Evolutionary conservation across 2,113 vertebrate genomes (phyloP), one percentile per base, ranked within the genome.

Genomic region (Ciconia maguari): DNA sequence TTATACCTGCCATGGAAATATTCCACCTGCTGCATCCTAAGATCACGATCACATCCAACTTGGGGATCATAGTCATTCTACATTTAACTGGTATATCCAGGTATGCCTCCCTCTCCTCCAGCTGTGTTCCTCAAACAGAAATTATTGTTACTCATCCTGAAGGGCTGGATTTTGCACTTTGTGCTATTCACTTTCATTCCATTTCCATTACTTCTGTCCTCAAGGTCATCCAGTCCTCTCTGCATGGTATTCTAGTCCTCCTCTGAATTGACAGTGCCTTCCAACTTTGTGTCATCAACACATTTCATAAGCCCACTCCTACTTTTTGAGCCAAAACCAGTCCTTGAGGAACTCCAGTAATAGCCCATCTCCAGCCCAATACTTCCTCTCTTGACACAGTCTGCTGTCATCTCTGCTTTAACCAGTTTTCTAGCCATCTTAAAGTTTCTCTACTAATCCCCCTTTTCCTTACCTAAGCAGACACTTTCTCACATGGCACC

Each of bases 201-300:
- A 91, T 95, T 96, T 97, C 87, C 69, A 93, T 94, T 96, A 96
- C 84, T 95, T 91, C 78, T 89, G 62, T 93, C 81, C 69, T 94
- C 52, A 79, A 34, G 83, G 74, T 91, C 84, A 83, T 93, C 74
- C 93, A 94, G 74, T 69, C 94, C 66, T 93, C 83, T 91, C 74
- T 91, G 84, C 74, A 36, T 72, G 75, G 84, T 95, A 90, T 95
- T 93, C 78, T 92, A 94, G 84, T 90, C 68, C 54, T 95, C 68
- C 72, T 83, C 70, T 94, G 94, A 94, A 94, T 17, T 61, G 70
- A 79, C 41, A 62, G 34, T 79, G 75, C 82, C 78, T 97, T 96
- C 96, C 96, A 97, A 92, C 87, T 97, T 96, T 18, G 41, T 96
- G 96, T 96, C 94, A 96, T 74, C 94, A 90, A 83, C 75, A 66